Percentiles rank a stretch among this genome's conserved stretches.
Conservation (phyloP, 2,797 vertebrate species). For the Esox lucius region DNA sequence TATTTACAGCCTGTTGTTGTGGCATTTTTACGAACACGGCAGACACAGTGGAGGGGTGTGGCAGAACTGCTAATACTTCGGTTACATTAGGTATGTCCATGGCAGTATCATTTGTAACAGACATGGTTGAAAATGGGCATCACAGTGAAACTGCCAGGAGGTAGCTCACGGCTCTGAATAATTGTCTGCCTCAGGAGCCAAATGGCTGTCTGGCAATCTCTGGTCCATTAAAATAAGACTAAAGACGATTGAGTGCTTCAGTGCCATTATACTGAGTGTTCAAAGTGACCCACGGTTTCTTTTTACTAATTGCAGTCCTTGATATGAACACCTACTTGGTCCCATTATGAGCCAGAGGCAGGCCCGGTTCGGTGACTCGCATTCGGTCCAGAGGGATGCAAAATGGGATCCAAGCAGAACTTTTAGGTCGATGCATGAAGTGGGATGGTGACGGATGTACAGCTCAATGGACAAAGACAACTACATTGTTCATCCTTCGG, state of each 20-base stretch:
- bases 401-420: background rate
- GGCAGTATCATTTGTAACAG: background rate
- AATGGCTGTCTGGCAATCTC: background rate
- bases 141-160: background rate
- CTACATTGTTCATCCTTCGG: background rate
- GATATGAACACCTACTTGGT: background rate
- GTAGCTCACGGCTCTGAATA: background rate
- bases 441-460: background rate
- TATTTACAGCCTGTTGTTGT: no score
- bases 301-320: background rate
- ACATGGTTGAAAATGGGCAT: background rate
- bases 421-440: background rate
- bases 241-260: background rate
- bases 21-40: background rate
- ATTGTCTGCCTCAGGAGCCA: background rate
- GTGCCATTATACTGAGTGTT: background rate
- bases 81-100: background rate
- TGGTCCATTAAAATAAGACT: slow-evolving; percentile 8
- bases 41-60: background rate
- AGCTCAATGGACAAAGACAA: background rate
- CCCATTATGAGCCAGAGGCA: background rate
- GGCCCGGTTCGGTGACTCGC: background rate
- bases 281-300: background rate
- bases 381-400: background rate
- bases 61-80: background rate